These are phyloP conservation scores for Paratilapia polleni DNA, from an alignment of 2,113 vertebrate species.

Conservation along the genomic window DNA sequence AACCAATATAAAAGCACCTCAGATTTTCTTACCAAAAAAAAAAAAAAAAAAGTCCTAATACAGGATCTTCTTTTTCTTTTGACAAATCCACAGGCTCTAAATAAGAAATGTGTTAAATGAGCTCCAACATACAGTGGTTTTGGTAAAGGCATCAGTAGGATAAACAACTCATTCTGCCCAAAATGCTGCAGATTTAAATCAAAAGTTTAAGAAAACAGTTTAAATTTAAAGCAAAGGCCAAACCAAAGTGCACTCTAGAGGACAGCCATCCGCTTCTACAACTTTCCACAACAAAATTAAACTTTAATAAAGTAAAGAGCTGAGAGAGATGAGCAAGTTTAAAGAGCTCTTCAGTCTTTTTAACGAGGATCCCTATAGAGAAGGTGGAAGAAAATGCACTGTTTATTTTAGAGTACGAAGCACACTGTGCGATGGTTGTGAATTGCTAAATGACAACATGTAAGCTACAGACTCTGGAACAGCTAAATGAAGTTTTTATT, in stretches of 20 bases:
- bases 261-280: not conserved
- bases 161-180: too few relatives aligned
- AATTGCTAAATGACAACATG: not conserved
- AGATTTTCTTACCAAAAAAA: too few relatives aligned
- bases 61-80: too few relatives aligned
- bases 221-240: not conserved
- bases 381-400: not conserved
- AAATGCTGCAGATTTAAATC: not conserved
- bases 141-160: too few relatives aligned
- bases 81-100: too few relatives aligned
- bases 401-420: not conserved
- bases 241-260: not conserved
- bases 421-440: not conserved
- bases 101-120: too few relatives aligned
- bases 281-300: slow-evolving; percentile 28
- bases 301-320: slow-evolving; percentile 37
- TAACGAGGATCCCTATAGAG: not conserved
- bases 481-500: not conserved
- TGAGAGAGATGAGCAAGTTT: not conserved
- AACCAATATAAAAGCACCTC: too few relatives aligned
- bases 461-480: not conserved
- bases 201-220: not conserved
- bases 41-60: too few relatives aligned
- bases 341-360: not conserved
- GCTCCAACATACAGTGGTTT: too few relatives aligned